A percentile compares a stretch with the other conserved stretches of the same genome.
Conservation (phyloP, 2,888 invertebrate species). For the Machimus rusticus region DNA sequence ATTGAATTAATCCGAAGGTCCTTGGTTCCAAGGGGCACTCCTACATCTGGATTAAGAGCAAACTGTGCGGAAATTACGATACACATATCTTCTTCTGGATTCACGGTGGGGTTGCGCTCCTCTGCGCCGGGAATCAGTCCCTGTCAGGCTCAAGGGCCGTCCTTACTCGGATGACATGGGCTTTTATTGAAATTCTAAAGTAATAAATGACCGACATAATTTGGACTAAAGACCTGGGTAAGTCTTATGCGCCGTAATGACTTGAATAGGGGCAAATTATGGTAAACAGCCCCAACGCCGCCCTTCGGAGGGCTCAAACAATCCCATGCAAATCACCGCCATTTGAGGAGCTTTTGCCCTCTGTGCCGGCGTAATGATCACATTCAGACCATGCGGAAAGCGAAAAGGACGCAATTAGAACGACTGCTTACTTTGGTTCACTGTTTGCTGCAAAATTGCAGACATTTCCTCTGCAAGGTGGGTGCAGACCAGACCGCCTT, state of each 20-base stretch:
- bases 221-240: conserved; percentile 1
- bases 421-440: background rate
- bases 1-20: background rate
- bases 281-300: background rate
- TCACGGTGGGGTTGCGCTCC: background rate
- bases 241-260: conserved; percentile 1
- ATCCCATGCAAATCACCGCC: background rate
- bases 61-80: conserved; percentile 28
- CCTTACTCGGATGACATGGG: conserved; percentile 12
- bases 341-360: background rate
- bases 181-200: conserved; percentile 26
- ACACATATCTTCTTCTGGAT: conserved; percentile 16
- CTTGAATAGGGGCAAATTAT: conserved; percentile 12
- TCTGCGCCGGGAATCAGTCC: background rate
- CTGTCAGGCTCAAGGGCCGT: conserved; percentile 3
- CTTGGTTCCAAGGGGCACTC: background rate
- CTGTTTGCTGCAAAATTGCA: background rate
- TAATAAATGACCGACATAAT: conserved; percentile 30
- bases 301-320: background rate
- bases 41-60: background rate
- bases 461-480: background rate
- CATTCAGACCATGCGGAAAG: background rate
- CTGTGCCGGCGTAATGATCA: background rate
- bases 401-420: background rate
- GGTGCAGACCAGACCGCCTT: background rate